Evolutionary conservation across 2,888 invertebrate genomes (phyloP).

Genomic region (Trachelus iudaicus): DNA sequence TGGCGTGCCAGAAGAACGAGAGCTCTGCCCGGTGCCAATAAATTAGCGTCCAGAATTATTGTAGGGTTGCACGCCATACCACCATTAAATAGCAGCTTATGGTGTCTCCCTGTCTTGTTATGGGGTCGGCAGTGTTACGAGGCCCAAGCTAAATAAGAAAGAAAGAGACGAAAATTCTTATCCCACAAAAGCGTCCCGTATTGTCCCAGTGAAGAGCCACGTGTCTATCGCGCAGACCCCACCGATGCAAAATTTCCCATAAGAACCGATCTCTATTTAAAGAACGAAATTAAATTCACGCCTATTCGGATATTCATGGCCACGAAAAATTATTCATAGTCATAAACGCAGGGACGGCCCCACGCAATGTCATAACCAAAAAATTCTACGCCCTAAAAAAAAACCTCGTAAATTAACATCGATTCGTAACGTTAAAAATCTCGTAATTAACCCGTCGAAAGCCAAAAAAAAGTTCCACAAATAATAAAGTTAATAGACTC

Average conservation of each 20-base stretch:
- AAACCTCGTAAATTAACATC: background rate
- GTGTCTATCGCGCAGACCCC: background rate
- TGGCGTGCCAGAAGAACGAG: background rate
- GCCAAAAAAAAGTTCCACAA: background rate
- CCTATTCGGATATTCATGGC: background rate
- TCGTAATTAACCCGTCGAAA: background rate
- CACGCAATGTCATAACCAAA: background rate
- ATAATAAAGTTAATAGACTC: too few species aligned
- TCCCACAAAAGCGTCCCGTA: background rate
- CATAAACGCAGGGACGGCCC: background rate
- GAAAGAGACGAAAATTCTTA: background rate
- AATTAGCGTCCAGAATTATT: background rate
- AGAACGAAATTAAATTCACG: background rate
- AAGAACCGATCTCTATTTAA: background rate
- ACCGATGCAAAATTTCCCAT: background rate
- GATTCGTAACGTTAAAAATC: too few species aligned
- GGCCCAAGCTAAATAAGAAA: background rate
- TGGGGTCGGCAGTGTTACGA: background rate
- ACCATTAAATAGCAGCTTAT: background rate
- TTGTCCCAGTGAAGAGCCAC: background rate
- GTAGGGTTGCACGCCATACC: background rate
- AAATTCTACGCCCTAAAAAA: background rate
- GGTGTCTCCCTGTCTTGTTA: background rate
- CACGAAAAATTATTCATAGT: background rate
- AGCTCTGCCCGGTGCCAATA: background rate